Evolutionary conservation across 2,888 invertebrate species (phyloP).

Genomic region (Galerucella calmariensis): DNA sequence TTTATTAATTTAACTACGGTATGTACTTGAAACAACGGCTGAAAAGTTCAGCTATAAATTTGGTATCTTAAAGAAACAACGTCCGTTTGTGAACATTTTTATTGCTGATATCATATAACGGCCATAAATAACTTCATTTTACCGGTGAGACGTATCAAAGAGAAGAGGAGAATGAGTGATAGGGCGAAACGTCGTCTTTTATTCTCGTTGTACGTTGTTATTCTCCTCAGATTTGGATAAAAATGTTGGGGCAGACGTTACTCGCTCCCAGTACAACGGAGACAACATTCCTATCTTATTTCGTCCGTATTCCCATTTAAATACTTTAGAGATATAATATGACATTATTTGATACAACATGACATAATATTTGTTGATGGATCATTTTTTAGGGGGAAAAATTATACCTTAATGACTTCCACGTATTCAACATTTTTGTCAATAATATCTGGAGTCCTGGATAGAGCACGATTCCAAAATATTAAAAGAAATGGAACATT

Average conservation of each 20-base stretch:
- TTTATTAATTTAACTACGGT: background rate
- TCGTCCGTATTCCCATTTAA: background rate
- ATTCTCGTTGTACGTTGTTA: slow-evolving; percentile 24
- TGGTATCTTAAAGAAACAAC: slow-evolving; percentile 7
- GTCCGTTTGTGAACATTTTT: slow-evolving; percentile 20
- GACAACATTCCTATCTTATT: slow-evolving; percentile 1
- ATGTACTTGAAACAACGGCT: background rate
- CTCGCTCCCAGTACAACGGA: slow-evolving; percentile 5
- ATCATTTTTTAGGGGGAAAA: no score
- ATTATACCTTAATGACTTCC: no score
- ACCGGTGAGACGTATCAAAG: background rate
- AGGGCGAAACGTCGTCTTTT: slow-evolving; percentile 30
- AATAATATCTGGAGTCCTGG: no score
- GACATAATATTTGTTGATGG: background rate
- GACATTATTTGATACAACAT: background rate
- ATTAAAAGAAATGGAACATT: no score
- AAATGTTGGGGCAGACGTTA: slow-evolving; percentile 26
- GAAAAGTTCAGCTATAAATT: background rate
- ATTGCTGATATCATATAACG: slow-evolving; percentile 19
- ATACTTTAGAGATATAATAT: background rate
- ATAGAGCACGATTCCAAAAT: no score
- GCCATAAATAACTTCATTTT: slow-evolving; percentile 26
- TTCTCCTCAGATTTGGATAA: slow-evolving; percentile 30
- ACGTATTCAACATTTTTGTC: no score
- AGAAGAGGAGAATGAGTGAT: slow-evolving; percentile 20